Base-by-base conservation (phyloP, 1,140 invertebrate species). In the Heliconius himera region DNA sequence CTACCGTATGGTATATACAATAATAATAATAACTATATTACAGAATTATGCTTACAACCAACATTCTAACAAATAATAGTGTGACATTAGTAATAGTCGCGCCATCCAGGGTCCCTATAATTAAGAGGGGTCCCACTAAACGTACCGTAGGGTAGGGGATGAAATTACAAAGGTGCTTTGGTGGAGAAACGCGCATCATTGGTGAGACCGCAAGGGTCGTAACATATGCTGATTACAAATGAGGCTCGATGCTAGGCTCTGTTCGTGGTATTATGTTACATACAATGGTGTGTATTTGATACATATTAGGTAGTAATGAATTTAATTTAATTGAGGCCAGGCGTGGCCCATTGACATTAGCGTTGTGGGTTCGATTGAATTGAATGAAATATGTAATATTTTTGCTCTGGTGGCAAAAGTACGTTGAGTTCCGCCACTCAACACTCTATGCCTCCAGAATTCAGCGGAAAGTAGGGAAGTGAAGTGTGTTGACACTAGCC, bases 221-320 rank as follows among this genome's bases (percentile, higher is more conserved):
- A 36, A 76, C 82, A 84, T 83, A 86, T 85, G 83, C 81, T 88
- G 88, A 88, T 89, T 89, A 87, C 88, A 84, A 88, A 89, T 85
- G 85, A 83, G 84, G 54, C 80, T 51, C 76, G 54, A 71, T 76
- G 66, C 82, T 72, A 80, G 71, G 73, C 29, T 54, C 54, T 75
- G 77, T 80, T 71, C 73, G 80, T 74, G 72, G 38, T 60, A 73
- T 73, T 51, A 26, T 29, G 56, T 26, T 26, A 66, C 56, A 13
- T 66, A 66, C 9, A 16, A 16, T 29, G 22, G 22, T 26, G 20
- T 56, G 20, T n/a, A n/a, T 66, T 29, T 18, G 0, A 46, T 46
- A 46, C 11, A 33, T 33, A 33, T 8, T 36, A 36, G 6, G 33
- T 36, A 36, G 13, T 46, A 4, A 4, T 46, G 13, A 4, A 46